Percentiles rank a stretch among this genome's conserved stretches.
Evolutionary conservation across 2,113 vertebrate species (phyloP).

Genomic region (Podiceps cristatus): DNA sequence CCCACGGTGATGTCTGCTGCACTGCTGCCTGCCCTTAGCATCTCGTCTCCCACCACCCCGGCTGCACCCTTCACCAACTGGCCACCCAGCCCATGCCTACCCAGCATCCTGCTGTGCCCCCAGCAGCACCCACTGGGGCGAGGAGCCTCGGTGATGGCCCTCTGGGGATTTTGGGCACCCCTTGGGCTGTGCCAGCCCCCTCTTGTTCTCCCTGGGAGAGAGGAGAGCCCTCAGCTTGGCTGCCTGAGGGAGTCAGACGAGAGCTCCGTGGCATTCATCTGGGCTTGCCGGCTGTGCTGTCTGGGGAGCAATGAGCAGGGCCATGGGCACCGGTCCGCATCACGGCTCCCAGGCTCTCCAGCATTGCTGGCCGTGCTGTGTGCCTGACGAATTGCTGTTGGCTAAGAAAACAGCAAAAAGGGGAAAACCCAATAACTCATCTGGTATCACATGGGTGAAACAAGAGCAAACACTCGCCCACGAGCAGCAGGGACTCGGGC

Average conservation of each 20-base stretch:
- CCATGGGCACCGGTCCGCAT: fast-evolving
- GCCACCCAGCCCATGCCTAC: neutral
- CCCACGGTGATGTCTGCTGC: neutral
- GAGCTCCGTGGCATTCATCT: fast-evolving
- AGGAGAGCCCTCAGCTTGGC: neutral
- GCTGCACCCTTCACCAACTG: neutral
- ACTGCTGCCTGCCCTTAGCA: neutral
- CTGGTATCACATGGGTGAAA: neutral
- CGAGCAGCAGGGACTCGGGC: fast-evolving
- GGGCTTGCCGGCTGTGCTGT: neutral
- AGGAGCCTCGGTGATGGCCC: neutral
- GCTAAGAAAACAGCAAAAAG: neutral
- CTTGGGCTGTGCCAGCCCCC: neutral
- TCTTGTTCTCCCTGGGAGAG: neutral
- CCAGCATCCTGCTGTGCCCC: neutral
- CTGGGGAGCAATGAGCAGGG: neutral
- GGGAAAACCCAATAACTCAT: neutral
- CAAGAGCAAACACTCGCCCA: neutral
- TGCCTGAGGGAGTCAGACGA: fast-evolving
- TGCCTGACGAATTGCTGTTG: neutral
- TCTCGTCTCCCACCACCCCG: fast-evolving
- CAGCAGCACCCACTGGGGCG: fast-evolving
- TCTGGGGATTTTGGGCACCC: neutral
- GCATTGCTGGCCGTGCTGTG: fast-evolving
- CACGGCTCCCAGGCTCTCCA: neutral